Percentiles rank a stretch among this genome's conserved stretches.
Conservation (phyloP, 2,888 invertebrate genomes). For the Zaprionus lineosus region DNA sequence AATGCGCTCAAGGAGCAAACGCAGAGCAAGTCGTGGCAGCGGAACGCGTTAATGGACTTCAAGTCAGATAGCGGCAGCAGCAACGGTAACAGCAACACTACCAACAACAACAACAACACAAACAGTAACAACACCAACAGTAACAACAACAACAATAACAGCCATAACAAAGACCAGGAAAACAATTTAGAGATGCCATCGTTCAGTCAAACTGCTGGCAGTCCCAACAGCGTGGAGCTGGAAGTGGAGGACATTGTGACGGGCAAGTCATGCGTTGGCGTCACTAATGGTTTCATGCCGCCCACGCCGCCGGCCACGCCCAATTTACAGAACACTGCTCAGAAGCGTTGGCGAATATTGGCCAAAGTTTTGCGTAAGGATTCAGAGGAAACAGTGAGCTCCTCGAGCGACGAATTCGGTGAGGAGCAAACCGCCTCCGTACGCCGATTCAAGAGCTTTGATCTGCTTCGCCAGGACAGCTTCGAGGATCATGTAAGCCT, state of each 20-base stretch:
- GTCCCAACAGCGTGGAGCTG: conserved; percentile 49
- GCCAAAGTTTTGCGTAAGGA: conserved; percentile 86
- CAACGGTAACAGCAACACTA: too few relatives aligned
- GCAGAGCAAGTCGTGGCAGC: conserved; percentile 21
- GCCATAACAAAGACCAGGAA: conserved; percentile 26
- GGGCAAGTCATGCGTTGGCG: conserved; percentile 34
- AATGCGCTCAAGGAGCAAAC: conserved; percentile 81
- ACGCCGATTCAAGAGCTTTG: conserved; percentile 85
- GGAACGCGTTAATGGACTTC: conserved; percentile 39
- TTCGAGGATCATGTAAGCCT: conserved; percentile 81
- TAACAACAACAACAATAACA: conserved; percentile 11
- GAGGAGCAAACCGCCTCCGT: conserved; percentile 84
- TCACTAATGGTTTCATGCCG: conserved; percentile 50
- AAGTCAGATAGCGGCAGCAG: too few relatives aligned
- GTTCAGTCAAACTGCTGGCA: conserved; percentile 3
- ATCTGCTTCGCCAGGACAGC: conserved; percentile 84
- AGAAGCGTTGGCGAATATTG: conserved; percentile 88
- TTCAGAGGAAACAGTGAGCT: conserved; percentile 81
- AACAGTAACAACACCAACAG: conserved; percentile 11
- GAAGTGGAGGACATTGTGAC: conserved; percentile 49
- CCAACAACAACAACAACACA: not conserved
- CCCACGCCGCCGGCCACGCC: conserved; percentile 81
- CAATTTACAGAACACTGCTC: conserved; percentile 84
- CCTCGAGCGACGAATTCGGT: conserved; percentile 79
- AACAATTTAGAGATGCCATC: conserved; percentile 40